Base-by-base conservation (phyloP, 1,140 invertebrate genomes). In the Eueides isabella region DNA sequence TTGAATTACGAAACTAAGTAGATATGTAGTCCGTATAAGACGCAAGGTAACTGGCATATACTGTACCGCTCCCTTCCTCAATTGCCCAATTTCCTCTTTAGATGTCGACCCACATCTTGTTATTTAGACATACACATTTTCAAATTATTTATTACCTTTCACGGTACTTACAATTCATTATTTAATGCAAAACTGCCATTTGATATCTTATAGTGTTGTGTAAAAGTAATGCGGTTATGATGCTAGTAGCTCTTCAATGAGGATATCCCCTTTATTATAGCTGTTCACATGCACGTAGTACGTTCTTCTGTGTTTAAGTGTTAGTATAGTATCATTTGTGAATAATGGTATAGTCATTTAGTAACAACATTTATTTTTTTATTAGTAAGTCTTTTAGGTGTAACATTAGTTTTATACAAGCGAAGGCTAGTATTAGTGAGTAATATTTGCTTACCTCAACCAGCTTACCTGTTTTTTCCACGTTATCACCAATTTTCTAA, bases 21-120 rank as follows among this genome's bases (percentile, higher is more conserved):
- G 28, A 66, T 72, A 41, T n/a, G n/a, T n/a, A 1, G 29, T 65
- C 30, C 28, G 33, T 72, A 35, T 68, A 73, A 71, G 62, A 75
- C 38, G 67, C 35, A 70, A 70, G 66, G 74, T 75, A 78, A 35
- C 55, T 70, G 38, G 69, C 73, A 64, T 48, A 55, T 28, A 55
- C 7, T 55, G n/a, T 64, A 72, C 84, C 85, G 80, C 85, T 90
- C 85, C 82, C 85, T 87, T 90, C 85, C 87, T 89, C 85, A 86
- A 90, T 90, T 90, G 87, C 87, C 85, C 85, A 89, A 89, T 89
- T 83, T 89, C 83, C 86, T 88, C 77, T 55, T 82, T 80, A 84
- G 78, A 81, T 84, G 77, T 82, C 78, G 82, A 80, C 83, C 76
- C 75, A 84, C 73, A 85, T 75, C 63, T 30, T 69, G 66, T 44